phyloP scores from a whole-genome alignment of 1,140 invertebrate genomes.

The Anastrepha ludens region DNA sequence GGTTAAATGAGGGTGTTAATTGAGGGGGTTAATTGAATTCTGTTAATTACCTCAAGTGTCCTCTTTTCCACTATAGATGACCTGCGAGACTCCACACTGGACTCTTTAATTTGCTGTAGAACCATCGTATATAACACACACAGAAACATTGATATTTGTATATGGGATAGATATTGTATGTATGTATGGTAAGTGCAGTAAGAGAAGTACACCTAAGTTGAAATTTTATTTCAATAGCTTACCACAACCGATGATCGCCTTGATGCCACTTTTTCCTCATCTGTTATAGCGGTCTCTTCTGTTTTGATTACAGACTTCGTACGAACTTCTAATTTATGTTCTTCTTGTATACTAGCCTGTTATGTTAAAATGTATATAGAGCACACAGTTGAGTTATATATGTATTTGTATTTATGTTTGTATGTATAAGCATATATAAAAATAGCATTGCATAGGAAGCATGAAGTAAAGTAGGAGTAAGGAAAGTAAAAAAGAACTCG shows the following conservation, averaged over 20 bases:
- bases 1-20: no score
- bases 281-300: constrained; percentile 65
- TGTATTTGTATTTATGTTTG: no score
- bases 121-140: background rate
- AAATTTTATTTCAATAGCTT: constrained; percentile 57
- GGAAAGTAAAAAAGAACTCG: no score
- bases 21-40: no score
- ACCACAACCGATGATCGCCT: constrained; percentile 67
- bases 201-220: no score
- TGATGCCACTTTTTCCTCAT: constrained; percentile 70
- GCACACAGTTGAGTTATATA: no score
- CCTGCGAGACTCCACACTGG: constrained; percentile 78
- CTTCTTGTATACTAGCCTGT: constrained; percentile 67
- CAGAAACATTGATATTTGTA: background rate
- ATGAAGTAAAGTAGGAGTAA: no score
- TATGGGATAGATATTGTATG: no score
- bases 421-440: no score
- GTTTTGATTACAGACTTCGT: constrained; percentile 64
- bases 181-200: no score
- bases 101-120: constrained; percentile 75
- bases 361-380: background rate
- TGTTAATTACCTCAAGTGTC: constrained; percentile 75
- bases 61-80: constrained; percentile 80
- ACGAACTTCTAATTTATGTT: constrained; percentile 61
- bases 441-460: no score